Evolutionary conservation across 2,113 vertebrate species (phyloP), one percentile per base, ranked within the genome.

Genomic region (Gavia stellata): DNA sequence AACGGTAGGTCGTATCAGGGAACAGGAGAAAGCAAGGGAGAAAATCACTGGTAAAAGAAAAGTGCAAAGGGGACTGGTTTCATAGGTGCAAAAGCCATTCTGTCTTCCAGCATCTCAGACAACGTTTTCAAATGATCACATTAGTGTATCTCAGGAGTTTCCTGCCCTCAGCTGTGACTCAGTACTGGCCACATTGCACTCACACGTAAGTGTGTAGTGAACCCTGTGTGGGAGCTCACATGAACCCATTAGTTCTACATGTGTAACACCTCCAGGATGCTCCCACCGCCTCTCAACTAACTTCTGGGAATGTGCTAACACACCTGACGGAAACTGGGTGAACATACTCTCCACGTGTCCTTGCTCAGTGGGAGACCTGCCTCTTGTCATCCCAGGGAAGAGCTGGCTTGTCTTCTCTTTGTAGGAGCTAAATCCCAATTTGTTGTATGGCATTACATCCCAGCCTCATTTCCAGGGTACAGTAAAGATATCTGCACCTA

Each of bases 161-260:
- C 49, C 79, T 81, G 81, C 63, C 59, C 66, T 56, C 2, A 2
- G 66, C 66, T 79, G 58, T 3, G 3, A 49, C 84, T 73, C 17
- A 10, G 23, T 20, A 7, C 26, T 12, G n/a, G n/a, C 50, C 55
- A 42, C 33, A 16, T 2, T 0, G 2, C 38, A 16, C 10, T 44
- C 19, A 4, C 24, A n/a, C 2, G 2, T 4, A 25, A 45, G 10
- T 3, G 16, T 0, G 0, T 6, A 52, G 33, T 4, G 34, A 45
- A 67, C 23, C 12, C 55, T 28, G 5, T 2, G 7, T 17, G 42
- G 55, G 18, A 87, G 59, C 50, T 67, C 28, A 2, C 0, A 3
- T 8, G 53, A 84, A 13, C 20, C 14, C 50, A 25, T 16, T 31
- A 61, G 15, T 10, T 36, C 65, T 59, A 7, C 11, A 0, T 1